phyloP scores from a whole-genome alignment of 2,888 invertebrate species.

The Cataglyphis altisquamis region DNA sequence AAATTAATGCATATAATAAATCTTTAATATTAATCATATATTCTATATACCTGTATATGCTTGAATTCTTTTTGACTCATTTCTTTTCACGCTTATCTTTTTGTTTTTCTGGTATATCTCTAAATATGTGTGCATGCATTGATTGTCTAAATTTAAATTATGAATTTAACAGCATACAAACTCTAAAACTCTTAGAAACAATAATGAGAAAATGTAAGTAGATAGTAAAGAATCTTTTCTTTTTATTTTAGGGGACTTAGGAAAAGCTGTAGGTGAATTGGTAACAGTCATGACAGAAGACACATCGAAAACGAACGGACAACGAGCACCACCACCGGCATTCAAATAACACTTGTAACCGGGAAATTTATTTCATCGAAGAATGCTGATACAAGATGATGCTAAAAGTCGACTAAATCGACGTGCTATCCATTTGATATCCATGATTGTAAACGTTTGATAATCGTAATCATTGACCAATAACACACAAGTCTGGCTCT shows the following conservation, averaged over 20 bases:
- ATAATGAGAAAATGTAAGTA: background rate
- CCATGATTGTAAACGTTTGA: constrained; percentile 62
- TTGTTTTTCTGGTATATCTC: background rate
- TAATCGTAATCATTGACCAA: constrained; percentile 81
- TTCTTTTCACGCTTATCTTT: constrained; percentile 10
- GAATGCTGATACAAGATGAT: constrained; percentile 23
- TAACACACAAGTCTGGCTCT: constrained; percentile 83
- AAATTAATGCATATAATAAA: background rate
- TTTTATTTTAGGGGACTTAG: constrained; percentile 91
- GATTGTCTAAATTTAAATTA: constrained; percentile 17
- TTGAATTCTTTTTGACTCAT: background rate
- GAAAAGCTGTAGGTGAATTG: constrained; percentile 94
- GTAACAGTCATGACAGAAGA: constrained; percentile 97
- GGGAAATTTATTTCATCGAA: constrained; percentile 33
- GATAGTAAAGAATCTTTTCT: background rate
- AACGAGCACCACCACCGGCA: constrained; percentile 83
- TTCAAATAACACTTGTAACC: constrained; percentile 80
- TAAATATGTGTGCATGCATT: constrained; percentile 3
- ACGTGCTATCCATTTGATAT: constrained; percentile 13
- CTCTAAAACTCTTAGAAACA: background rate
- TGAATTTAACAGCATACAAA: background rate
- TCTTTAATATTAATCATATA: background rate
- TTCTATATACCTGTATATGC: background rate
- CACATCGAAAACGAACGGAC: constrained; percentile 80
- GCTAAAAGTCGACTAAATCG: constrained; percentile 14